These are phyloP conservation scores for Dromas ardeola DNA, from an alignment of 2,113 vertebrate genomes.

Conservation along the genomic window DNA sequence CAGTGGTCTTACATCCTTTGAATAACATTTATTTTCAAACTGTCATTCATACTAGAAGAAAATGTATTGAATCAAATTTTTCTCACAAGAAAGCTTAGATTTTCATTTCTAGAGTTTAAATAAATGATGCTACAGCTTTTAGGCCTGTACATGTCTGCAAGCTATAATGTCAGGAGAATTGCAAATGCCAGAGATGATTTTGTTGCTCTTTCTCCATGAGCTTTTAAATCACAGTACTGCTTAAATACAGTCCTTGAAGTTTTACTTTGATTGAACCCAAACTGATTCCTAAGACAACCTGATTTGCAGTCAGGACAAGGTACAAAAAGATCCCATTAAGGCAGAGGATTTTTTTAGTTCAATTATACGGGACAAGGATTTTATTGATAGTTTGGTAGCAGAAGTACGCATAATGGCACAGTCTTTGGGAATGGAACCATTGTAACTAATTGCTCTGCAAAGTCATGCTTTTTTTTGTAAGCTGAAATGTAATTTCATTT, in stretches of 20 bases:
- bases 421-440: background rate
- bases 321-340: background rate
- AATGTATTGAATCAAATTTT: background rate
- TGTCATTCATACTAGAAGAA: background rate
- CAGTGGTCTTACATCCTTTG: background rate
- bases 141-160: background rate
- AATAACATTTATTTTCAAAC: background rate
- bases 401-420: background rate
- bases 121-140: background rate
- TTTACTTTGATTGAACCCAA: background rate
- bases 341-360: background rate
- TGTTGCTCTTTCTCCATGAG: background rate
- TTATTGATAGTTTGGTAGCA: background rate
- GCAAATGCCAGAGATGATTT: background rate
- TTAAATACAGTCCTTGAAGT: conserved; percentile 7
- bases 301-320: background rate
- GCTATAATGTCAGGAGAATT: background rate
- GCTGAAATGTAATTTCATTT: background rate
- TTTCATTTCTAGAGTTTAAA: background rate
- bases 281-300: background rate
- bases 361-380: background rate
- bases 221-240: background rate
- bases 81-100: background rate
- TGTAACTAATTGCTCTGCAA: background rate
- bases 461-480: background rate